Evolutionary conservation across 2,113 vertebrate genomes (phyloP).

Genomic region (Gambusia affinis): DNA sequence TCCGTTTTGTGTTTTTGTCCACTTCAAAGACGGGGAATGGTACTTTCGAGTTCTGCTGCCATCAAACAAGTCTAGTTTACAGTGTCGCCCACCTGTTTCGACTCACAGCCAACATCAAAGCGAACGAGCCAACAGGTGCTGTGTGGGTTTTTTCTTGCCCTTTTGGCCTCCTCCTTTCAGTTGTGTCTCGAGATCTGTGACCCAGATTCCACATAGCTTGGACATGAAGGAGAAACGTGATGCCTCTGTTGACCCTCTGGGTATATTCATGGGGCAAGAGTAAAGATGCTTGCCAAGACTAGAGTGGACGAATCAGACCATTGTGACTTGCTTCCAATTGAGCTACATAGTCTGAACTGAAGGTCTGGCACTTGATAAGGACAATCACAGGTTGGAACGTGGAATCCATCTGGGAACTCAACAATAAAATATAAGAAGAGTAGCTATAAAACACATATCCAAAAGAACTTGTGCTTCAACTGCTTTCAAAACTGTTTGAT

Average conservation of each 20-base stretch:
- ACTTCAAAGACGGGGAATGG: too few species aligned
- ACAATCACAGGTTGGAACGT: neutral
- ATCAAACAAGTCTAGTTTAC: conserved; percentile 4
- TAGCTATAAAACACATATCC: too few species aligned
- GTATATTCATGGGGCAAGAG: conserved; percentile 55
- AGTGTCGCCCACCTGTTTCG: conserved; percentile 23
- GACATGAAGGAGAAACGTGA: conserved; percentile 74
- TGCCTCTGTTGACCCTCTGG: conserved; percentile 47
- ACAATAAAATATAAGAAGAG: too few species aligned
- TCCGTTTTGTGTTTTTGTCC: too few species aligned
- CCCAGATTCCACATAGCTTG: conserved; percentile 66
- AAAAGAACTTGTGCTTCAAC: neutral
- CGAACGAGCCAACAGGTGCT: conserved; percentile 34
- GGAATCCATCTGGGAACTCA: too few species aligned
- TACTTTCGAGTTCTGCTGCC: too few species aligned
- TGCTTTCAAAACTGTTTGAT: neutral
- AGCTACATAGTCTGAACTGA: conserved; percentile 6
- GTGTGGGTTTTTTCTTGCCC: conserved; percentile 10
- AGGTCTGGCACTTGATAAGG: neutral
- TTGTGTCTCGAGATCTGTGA: conserved; percentile 36
- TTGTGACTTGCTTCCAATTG: neutral
- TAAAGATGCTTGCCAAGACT: conserved; percentile 38
- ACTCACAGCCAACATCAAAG: conserved; percentile 27
- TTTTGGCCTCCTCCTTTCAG: conserved; percentile 4
- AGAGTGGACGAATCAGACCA: neutral